A percentile compares a stretch with the other conserved stretches of the same genome.
Evolutionary conservation across 2,888 invertebrate species (phyloP).

Genomic region (Alviniconcha strummeri): DNA sequence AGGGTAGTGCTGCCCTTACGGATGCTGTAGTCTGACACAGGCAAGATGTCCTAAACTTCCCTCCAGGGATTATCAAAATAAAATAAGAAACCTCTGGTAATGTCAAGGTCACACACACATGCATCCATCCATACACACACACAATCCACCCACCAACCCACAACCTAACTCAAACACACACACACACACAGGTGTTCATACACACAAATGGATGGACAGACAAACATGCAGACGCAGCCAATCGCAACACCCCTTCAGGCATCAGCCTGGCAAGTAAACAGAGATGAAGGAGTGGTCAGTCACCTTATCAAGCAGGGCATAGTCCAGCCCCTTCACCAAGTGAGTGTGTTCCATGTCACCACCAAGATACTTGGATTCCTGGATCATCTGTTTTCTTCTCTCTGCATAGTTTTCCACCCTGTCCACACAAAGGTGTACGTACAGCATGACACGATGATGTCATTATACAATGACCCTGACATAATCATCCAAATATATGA

Average conservation of each 20-base stretch:
- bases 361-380: conserved; percentile 99
- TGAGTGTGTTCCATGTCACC: conserved; percentile 99
- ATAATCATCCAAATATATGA: background rate
- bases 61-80: no score
- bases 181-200: conserved; percentile 2
- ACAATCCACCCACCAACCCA: background rate
- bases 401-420: conserved; percentile 81
- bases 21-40: no score
- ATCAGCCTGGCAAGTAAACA: no score
- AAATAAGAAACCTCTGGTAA: background rate
- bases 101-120: background rate
- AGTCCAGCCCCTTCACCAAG: conserved; percentile 98
- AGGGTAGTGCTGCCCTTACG: no score
- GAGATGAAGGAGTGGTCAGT: no score
- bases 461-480: background rate
- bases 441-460: background rate
- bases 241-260: background rate
- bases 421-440: background rate
- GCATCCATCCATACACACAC: background rate
- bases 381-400: conserved; percentile 92
- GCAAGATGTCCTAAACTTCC: no score
- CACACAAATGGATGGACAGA: background rate
- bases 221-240: background rate
- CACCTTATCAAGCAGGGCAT: conserved; percentile 93
- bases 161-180: background rate